These are phyloP conservation scores for Micromesistius poutassou DNA, from an alignment of 2,797 vertebrate genomes.

Conservation along the genomic window DNA sequence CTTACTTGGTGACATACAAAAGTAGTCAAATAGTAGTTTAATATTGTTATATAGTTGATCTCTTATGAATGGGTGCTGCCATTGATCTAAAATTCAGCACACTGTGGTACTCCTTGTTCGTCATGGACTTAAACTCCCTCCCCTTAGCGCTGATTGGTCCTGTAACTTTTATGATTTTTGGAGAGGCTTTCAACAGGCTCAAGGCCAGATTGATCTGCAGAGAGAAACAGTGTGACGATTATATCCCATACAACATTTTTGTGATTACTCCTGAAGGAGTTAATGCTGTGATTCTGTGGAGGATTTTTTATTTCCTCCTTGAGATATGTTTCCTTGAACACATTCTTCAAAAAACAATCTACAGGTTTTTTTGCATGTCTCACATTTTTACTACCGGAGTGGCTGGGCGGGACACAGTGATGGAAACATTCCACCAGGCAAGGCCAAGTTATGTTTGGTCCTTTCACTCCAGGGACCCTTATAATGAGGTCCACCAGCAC, in stretches of 20 bases:
- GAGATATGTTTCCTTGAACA: slow-evolving; percentile 13
- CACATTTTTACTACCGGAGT: slow-evolving; percentile 54
- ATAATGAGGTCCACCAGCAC: slow-evolving; percentile 57
- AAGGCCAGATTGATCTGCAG: too few relatives aligned
- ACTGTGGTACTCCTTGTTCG: too few relatives aligned
- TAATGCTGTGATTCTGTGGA: not conserved
- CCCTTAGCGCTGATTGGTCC: too few relatives aligned
- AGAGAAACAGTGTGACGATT: too few relatives aligned
- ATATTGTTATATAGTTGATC: not conserved
- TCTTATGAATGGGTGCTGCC: not conserved
- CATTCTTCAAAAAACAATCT: slow-evolving; percentile 41
- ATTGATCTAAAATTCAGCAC: too few relatives aligned
- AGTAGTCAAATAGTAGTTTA: too few relatives aligned
- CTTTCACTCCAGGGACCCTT: slow-evolving; percentile 43
- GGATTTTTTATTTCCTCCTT: slow-evolving; percentile 9
- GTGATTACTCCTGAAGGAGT: not conserved
- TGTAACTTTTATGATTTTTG: too few relatives aligned
- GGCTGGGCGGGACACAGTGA: slow-evolving; percentile 51
- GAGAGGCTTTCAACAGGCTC: too few relatives aligned
- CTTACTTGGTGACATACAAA: not conserved
- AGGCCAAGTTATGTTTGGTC: slow-evolving; percentile 63
- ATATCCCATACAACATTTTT: too few relatives aligned
- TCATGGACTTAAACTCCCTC: too few relatives aligned
- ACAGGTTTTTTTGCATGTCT: slow-evolving; percentile 46
- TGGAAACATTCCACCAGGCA: slow-evolving; percentile 62